These are phyloP conservation scores for Acipenser transmontanus DNA, from an alignment of 2,797 vertebrate genomes.

Conservation along the genomic window DNA sequence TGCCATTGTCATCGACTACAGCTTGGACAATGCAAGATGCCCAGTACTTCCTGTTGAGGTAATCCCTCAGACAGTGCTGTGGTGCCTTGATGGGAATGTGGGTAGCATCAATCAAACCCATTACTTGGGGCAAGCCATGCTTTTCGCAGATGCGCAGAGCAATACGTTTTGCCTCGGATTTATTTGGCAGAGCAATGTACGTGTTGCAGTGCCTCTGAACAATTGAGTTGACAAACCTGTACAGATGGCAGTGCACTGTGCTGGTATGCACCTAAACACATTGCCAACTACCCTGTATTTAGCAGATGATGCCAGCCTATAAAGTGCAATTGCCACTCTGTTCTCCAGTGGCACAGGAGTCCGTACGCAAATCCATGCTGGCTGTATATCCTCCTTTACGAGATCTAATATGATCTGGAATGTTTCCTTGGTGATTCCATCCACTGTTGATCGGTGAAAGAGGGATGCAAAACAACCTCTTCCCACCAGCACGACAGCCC, in stretches of 20 bases:
- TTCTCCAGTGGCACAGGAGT: not conserved
- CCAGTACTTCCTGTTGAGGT: too few relatives aligned
- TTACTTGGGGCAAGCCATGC: not conserved
- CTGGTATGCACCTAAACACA: not conserved
- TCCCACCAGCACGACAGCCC: too few relatives aligned
- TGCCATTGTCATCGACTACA: too few relatives aligned
- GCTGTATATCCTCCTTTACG: too few relatives aligned
- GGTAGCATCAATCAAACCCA: not conserved
- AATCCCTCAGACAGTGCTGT: too few relatives aligned
- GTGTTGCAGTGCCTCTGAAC: not conserved
- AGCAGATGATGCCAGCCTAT: not conserved
- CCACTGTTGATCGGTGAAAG: too few relatives aligned
- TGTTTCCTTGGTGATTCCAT: too few relatives aligned
- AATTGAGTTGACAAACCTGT: not conserved
- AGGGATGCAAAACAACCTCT: too few relatives aligned
- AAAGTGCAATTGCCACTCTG: not conserved
- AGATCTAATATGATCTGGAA: too few relatives aligned
- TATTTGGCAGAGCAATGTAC: not conserved
- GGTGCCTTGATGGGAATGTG: too few relatives aligned
- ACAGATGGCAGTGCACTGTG: not conserved
- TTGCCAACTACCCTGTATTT: not conserved
- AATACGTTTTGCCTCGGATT: not conserved
- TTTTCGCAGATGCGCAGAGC: not conserved
- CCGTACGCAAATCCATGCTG: not conserved
- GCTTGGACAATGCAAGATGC: too few relatives aligned